These are phyloP conservation scores for Pterobdella sp. DNA, from an alignment of 2,888 invertebrate species.

Conservation along the genomic window DNA sequence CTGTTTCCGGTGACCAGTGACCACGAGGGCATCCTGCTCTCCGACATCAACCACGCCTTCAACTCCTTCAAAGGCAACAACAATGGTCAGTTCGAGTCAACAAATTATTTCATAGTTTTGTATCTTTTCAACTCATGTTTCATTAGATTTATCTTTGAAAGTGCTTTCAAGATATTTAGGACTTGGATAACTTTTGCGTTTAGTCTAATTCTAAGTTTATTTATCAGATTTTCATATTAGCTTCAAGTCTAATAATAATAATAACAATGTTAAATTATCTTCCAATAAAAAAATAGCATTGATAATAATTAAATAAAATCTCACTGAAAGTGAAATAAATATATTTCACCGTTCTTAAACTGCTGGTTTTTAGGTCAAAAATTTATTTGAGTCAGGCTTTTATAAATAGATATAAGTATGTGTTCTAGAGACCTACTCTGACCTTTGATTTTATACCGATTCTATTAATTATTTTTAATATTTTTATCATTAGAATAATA, in stretches of 20 bases:
- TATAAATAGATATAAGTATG: too few species aligned
- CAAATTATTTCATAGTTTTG: too few species aligned
- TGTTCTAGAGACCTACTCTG: too few species aligned
- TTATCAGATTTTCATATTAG: neutral
- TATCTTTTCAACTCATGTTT: neutral
- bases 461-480: neutral
- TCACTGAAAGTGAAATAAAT: neutral
- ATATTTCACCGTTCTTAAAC: too few species aligned
- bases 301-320: neutral
- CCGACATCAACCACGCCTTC: conserved; percentile 8
- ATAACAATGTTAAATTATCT: too few species aligned
- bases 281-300: neutral
- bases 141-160: neutral
- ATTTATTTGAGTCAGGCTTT: too few species aligned
- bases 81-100: too few species aligned
- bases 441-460: neutral
- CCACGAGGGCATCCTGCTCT: conserved; percentile 61
- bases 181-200: neutral
- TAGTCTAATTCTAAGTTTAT: neutral
- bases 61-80: neutral
- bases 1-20: conserved; percentile 64
- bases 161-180: neutral
- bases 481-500: neutral
- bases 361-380: too few species aligned
- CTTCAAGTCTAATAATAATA: neutral